phyloP scores from a whole-genome alignment of 2,888 invertebrate species.

The Allolobophora icterica region DNA sequence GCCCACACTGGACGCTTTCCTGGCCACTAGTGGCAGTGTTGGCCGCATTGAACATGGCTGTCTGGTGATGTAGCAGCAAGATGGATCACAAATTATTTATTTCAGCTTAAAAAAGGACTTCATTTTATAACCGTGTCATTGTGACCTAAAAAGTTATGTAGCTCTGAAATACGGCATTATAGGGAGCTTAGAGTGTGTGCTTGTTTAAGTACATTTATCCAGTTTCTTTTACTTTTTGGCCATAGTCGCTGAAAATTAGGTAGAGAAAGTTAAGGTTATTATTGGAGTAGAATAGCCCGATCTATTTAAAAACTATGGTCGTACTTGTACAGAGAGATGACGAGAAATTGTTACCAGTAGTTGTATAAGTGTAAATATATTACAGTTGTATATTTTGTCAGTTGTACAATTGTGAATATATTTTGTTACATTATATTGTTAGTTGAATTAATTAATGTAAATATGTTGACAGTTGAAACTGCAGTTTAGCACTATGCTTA shows the following conservation, averaged over 20 bases:
- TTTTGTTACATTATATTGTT: background rate
- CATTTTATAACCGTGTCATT: too few species aligned
- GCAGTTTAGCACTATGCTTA: background rate
- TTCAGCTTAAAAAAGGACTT: too few species aligned
- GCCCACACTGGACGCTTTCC: too few species aligned
- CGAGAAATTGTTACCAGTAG: background rate
- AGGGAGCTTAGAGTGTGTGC: background rate
- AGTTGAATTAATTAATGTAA: background rate
- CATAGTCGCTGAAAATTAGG: background rate
- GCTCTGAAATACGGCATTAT: background rate
- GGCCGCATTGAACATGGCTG: too few species aligned
- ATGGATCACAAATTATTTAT: too few species aligned
- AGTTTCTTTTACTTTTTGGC: background rate
- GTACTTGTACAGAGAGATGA: background rate
- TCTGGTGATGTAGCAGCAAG: too few species aligned
- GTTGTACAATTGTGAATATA: constrained; percentile 17
- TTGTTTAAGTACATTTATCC: background rate
- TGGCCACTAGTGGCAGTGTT: too few species aligned
- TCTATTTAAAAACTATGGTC: background rate
- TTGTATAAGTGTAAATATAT: background rate
- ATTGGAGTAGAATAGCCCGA: background rate
- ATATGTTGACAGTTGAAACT: background rate
- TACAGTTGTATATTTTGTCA: background rate
- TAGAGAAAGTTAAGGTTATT: background rate
- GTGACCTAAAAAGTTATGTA: too few species aligned